Percentiles rank a stretch among this genome's conserved stretches.
These are phyloP conservation scores for Copidosoma floridanum DNA, from an alignment of 1,140 invertebrate species.

Conservation along the genomic window DNA sequence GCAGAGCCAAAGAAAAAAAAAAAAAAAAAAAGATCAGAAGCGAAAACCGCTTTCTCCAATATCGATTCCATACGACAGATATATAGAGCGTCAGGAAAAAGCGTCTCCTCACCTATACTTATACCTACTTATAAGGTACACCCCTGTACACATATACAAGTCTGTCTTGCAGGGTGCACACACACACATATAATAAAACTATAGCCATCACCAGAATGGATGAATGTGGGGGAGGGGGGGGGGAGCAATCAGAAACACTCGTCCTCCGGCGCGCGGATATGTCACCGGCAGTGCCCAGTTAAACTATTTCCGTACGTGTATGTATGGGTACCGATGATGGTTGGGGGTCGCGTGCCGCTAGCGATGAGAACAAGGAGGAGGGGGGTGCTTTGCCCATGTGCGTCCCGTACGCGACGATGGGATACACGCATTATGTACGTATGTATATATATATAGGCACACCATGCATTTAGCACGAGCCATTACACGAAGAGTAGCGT, in stretches of 20 bases:
- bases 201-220: neutral
- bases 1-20: too few relatives aligned
- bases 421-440: too few relatives aligned
- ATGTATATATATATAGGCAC: neutral
- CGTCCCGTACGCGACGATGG: neutral
- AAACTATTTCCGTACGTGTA: neutral
- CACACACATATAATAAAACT: neutral
- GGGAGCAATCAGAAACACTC: constrained; percentile 23
- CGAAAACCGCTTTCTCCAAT: too few relatives aligned
- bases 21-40: too few relatives aligned
- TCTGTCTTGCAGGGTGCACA: neutral
- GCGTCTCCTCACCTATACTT: too few relatives aligned
- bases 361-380: neutral
- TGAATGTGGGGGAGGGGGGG: neutral
- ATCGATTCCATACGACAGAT: too few relatives aligned
- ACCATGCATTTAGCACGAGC: constrained; percentile 11
- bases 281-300: constrained; percentile 6
- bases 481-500: constrained; percentile 23
- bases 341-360: constrained; percentile 14
- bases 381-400: too few relatives aligned
- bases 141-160: neutral
- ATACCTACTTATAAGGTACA: too few relatives aligned
- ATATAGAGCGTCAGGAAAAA: too few relatives aligned
- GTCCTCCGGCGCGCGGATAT: neutral
- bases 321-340: neutral